phyloP scores from a whole-genome alignment of 2,888 invertebrate species.

The Sylvicola fuscatus region DNA sequence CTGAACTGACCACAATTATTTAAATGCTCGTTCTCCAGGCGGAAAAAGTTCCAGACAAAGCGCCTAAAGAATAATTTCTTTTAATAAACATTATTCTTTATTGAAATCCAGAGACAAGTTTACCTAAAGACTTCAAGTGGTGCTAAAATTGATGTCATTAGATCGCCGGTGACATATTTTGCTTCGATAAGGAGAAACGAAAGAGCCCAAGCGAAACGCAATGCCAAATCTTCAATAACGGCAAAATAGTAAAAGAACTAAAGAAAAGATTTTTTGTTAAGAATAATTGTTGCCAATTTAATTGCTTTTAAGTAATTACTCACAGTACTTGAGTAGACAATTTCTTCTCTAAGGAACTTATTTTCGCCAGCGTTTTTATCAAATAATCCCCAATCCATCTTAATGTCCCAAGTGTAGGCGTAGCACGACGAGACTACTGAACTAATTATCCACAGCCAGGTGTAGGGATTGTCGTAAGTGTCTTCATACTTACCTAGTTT shows the following conservation, averaged over 20 bases:
- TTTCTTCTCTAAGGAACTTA: slow-evolving; percentile 78
- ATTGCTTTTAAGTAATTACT: slow-evolving; percentile 14
- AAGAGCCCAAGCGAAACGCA: slow-evolving; percentile 85
- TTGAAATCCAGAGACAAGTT: slow-evolving; percentile 7
- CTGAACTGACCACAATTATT: slow-evolving; percentile 99
- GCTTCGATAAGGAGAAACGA: slow-evolving; percentile 71
- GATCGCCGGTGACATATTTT: slow-evolving; percentile 49
- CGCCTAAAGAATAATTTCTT: slow-evolving; percentile 39
- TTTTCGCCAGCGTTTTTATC: slow-evolving; percentile 84
- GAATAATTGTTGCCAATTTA: slow-evolving; percentile 1
- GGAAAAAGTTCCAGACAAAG: slow-evolving; percentile 99
- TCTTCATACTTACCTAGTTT: slow-evolving; percentile 33
- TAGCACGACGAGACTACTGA: slow-evolving; percentile 79
- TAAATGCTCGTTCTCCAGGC: slow-evolving; percentile 95
- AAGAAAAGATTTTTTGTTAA: slow-evolving; percentile 13
- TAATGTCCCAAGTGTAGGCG: slow-evolving; percentile 95
- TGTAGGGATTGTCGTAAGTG: slow-evolving; percentile 57
- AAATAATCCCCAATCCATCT: slow-evolving; percentile 97
- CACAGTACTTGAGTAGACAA: slow-evolving; percentile 83
- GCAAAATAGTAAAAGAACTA: slow-evolving; percentile 91
- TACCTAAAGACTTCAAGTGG: slow-evolving; percentile 79
- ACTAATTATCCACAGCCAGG: slow-evolving; percentile 76
- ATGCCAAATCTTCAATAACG: slow-evolving; percentile 80
- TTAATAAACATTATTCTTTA: slow-evolving; percentile 1
- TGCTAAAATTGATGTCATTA: slow-evolving; percentile 65